phyloP scores from a whole-genome alignment of 2,888 invertebrate genomes.

The Eledona agricola region DNA sequence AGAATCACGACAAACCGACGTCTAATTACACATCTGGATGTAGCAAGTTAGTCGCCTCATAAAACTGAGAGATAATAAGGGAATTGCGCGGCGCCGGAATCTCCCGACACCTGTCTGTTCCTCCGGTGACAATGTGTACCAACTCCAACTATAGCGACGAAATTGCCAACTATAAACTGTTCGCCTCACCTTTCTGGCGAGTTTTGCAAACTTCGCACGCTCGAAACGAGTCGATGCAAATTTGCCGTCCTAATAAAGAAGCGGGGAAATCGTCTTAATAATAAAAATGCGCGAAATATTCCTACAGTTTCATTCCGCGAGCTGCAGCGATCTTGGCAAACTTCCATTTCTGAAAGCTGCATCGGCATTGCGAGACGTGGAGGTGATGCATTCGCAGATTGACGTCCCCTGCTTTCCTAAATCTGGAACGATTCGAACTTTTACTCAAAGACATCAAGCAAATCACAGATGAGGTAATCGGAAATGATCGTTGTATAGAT shows the following conservation, averaged over 20 bases:
- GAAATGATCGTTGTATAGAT: too few species aligned
- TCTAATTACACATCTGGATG: constrained; percentile 41
- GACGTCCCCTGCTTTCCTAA: constrained; percentile 14
- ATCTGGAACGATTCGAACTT: constrained; percentile 4
- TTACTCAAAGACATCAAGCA: too few species aligned
- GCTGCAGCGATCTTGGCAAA: constrained; percentile 26
- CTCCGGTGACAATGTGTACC: constrained; percentile 42
- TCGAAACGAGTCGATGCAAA: constrained; percentile 46
- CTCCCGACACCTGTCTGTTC: constrained; percentile 44
- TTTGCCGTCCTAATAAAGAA: constrained; percentile 52
- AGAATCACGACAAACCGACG: constrained; percentile 36
- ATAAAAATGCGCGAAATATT: constrained; percentile 35
- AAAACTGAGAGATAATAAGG: constrained; percentile 43
- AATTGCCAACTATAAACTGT: constrained; percentile 41
- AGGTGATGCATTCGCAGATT: constrained; percentile 18
- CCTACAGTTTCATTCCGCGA: constrained; percentile 25
- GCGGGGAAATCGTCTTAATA: constrained; percentile 49
- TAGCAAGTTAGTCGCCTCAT: constrained; percentile 38
- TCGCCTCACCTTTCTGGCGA: constrained; percentile 29
- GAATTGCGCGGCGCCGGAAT: constrained; percentile 32
- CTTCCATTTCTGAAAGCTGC: constrained; percentile 29
- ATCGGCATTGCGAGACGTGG: constrained; percentile 22
- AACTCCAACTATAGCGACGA: constrained; percentile 30
- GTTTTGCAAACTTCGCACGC: constrained; percentile 10
- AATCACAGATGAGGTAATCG: too few species aligned